Conservation (phyloP, 1,140 invertebrate species). For the Leptinotarsa lineolata region DNA sequence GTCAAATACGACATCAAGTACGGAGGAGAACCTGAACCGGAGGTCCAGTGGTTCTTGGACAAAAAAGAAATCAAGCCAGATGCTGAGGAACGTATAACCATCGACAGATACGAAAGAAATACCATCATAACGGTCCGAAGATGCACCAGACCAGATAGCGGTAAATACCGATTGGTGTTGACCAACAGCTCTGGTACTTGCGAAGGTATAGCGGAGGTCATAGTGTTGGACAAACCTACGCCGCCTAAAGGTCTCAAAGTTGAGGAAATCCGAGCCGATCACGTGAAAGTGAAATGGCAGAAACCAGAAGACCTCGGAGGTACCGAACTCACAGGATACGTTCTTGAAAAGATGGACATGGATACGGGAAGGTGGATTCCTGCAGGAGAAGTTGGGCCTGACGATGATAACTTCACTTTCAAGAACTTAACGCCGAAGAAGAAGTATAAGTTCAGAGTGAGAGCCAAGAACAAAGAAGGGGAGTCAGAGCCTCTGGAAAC, state of each 20-base stretch:
- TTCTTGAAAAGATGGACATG: conserved; percentile 95
- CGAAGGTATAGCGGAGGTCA: conserved; percentile 82
- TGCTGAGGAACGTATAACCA: conserved; percentile 71
- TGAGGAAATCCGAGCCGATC: conserved; percentile 85
- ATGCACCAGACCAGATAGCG: conserved; percentile 84
- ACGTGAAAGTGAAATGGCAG: conserved; percentile 94
- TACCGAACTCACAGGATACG: conserved; percentile 90
- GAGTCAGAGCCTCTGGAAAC: conserved; percentile 95
- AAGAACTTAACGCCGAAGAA: conserved; percentile 95
- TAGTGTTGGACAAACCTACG: conserved; percentile 89
- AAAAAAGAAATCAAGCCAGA: conserved; percentile 76
- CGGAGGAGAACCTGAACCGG: conserved; percentile 92
- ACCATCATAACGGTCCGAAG: conserved; percentile 89
- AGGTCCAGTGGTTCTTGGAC: conserved; percentile 78
- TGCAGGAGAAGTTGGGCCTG: conserved; percentile 85
- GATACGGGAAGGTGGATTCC: conserved; percentile 91
- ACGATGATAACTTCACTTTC: conserved; percentile 82
- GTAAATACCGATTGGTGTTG: conserved; percentile 84
- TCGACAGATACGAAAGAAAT: conserved; percentile 89
- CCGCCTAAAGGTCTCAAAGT: conserved; percentile 82
- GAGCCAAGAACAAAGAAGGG: conserved; percentile 97
- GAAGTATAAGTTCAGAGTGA: conserved; percentile 97
- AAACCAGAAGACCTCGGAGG: conserved; percentile 94
- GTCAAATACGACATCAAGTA: conserved; percentile 93
- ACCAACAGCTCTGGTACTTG: conserved; percentile 84